Base-by-base conservation (phyloP, 2,797 vertebrate genomes). In the Otus scops region DNA sequence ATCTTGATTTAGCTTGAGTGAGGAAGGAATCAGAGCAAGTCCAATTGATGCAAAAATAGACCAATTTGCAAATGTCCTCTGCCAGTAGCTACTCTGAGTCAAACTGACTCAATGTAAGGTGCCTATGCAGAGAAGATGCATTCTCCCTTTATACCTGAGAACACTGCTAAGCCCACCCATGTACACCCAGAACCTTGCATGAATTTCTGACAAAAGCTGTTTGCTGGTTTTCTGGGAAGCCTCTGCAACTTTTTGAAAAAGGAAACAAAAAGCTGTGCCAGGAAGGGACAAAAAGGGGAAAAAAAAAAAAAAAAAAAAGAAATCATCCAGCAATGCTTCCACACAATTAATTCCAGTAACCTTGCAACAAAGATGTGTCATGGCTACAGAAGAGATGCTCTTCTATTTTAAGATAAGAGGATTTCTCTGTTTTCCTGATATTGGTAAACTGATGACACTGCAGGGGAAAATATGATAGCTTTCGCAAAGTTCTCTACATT, bases 111-210 rank as follows among this genome's bases (percentile, higher is more conserved):
- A 2, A 34, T 0, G 18, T 2, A 8, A 38, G 21, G 24, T 18
- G 41, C 17, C 4, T 0, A 1, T 1, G n/a, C 27, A 8, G 41
- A 39, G 20, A n/a, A 34, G 38, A 24, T 5, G 16, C 16, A 2
- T 19, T 23, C 45, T 43, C 24, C 15, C 4, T 8, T 7, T 17
- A 11, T 2, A 13, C 9, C 43, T 10, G 7, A 9, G 14, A 34
- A 7, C 12, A 6, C 24, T 10, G 13, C 39, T 38, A 20, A 34
- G 63, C 30, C 57, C 78, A 50, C 26, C 67, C 64, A 4, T 0
- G 11, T 15, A 11, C 70, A 7, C 16, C 20, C 48, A 24, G 24
- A 20, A 63, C 53, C 23, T 54, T 0, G 0, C 18, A 34, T 0
- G 1, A 9, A 5, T 3, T 15, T 27, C 84, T 28, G 53, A 28